Evolutionary conservation across 1,140 invertebrate species (phyloP).

Genomic region (Bombus difficillimus): DNA sequence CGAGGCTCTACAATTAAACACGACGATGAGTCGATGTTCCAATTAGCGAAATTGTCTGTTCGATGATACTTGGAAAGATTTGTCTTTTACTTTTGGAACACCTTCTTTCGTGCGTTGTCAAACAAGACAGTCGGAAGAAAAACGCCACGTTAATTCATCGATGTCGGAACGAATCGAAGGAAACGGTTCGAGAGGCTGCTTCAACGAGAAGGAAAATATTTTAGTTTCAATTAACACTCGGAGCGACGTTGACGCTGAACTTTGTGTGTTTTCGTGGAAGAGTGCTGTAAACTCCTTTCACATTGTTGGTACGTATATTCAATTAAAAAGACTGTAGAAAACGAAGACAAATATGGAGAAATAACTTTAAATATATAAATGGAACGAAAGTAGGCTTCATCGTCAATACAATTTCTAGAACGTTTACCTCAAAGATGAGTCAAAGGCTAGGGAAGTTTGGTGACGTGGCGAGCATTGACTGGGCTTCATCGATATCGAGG

Average conservation of each 20-base stretch:
- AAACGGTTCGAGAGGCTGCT: not conserved
- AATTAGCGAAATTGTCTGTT: conserved; percentile 28
- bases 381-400: not conserved
- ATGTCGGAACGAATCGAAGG: not conserved
- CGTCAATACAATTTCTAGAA: too few species aligned
- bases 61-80: not conserved
- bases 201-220: not conserved
- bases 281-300: not conserved
- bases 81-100: not conserved
- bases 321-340: not conserved
- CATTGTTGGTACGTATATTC: not conserved
- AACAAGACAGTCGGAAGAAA: not conserved
- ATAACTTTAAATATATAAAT: not conserved
- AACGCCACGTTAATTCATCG: not conserved
- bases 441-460: not conserved
- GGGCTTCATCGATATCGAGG: conserved; percentile 9
- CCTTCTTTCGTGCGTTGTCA: conserved; percentile 5
- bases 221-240: conserved; percentile 3
- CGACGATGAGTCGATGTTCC: conserved; percentile 22
- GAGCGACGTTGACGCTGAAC: not conserved
- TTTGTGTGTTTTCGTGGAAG: not conserved
- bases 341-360: not conserved
- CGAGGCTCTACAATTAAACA: not conserved
- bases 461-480: not conserved
- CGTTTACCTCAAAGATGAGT: not conserved